phyloP scores from a whole-genome alignment of 2,113 vertebrate species.

The Pipra filicauda region DNA sequence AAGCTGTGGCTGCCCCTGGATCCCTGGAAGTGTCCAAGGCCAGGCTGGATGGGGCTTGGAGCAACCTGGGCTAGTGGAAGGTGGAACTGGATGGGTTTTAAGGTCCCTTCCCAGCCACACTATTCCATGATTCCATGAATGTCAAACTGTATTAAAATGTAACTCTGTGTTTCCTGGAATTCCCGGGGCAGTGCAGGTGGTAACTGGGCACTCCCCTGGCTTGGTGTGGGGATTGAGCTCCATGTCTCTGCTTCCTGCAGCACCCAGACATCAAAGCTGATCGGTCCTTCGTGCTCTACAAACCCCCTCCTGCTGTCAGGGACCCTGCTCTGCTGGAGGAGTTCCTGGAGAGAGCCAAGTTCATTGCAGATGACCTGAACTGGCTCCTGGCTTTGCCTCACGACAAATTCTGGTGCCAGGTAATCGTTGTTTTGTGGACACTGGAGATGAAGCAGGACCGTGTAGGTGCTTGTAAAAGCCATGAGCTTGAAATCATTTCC shows the following conservation, averaged over 20 bases:
- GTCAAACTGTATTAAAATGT: background rate
- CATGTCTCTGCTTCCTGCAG: constrained; percentile 73
- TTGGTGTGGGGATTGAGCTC: background rate
- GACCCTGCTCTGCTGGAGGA: constrained; percentile 86
- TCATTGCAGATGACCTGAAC: constrained; percentile 89
- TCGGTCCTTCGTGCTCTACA: constrained; percentile 88
- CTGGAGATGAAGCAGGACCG: background rate
- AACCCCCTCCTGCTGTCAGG: constrained; percentile 78
- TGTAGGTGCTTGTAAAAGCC: background rate
- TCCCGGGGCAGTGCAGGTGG: background rate
- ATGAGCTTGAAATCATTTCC: rapidly evolving
- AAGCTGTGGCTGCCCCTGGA: background rate
- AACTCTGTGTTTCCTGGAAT: background rate
- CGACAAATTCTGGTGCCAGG: constrained; percentile 98
- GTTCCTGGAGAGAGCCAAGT: constrained; percentile 88
- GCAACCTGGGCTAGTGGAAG: background rate
- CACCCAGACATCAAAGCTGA: constrained; percentile 88
- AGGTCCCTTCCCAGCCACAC: background rate
- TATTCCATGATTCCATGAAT: background rate
- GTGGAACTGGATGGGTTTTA: background rate
- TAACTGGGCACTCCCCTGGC: background rate
- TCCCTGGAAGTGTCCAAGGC: background rate
- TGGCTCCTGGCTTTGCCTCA: constrained; percentile 93
- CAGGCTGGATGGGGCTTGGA: background rate
- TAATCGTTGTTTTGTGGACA: constrained; percentile 53